Conservation (phyloP, 2,113 vertebrate species). For the Phoxinus phoxinus region DNA sequence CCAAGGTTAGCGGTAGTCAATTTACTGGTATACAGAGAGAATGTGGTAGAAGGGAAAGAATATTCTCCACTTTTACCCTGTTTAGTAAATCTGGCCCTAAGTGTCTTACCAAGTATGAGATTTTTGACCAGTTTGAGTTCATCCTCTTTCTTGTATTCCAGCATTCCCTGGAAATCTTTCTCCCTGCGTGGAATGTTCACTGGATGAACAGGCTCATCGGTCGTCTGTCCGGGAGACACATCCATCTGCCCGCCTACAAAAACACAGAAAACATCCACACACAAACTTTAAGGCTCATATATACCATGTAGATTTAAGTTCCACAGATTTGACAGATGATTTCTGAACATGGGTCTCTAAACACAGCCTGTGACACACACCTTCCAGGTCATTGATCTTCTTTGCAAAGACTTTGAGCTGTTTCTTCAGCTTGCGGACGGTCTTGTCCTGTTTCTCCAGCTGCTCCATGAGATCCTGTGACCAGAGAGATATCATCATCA, state of each 20-base stretch:
- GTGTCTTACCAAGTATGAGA: conserved; percentile 88
- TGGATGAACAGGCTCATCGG: conserved; percentile 94
- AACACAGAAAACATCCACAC: conserved; percentile 64
- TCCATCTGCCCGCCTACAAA: conserved; percentile 85
- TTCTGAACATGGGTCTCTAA: background rate
- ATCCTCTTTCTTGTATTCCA: conserved; percentile 98
- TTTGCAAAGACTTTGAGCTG: conserved; percentile 98
- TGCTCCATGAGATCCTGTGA: conserved; percentile 97
- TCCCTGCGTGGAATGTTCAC: conserved; percentile 98
- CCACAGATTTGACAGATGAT: background rate
- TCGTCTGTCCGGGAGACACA: conserved; percentile 93
- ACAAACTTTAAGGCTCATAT: background rate
- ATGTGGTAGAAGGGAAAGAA: too few relatives aligned
- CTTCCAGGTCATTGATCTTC: conserved; percentile 97
- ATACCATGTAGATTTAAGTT: background rate
- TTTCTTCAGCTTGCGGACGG: conserved; percentile 98
- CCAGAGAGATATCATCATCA: conserved; percentile 15
- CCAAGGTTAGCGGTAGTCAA: too few relatives aligned
- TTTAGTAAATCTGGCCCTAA: too few relatives aligned
- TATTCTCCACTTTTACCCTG: too few relatives aligned
- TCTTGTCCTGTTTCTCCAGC: conserved; percentile 97
- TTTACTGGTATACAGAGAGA: too few relatives aligned
- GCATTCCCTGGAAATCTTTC: conserved; percentile 99
- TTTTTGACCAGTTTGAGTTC: conserved; percentile 97
- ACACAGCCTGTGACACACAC: conserved; percentile 68